Conservation (phyloP, 2,113 vertebrate species). For the Cebidichthys violaceus region DNA sequence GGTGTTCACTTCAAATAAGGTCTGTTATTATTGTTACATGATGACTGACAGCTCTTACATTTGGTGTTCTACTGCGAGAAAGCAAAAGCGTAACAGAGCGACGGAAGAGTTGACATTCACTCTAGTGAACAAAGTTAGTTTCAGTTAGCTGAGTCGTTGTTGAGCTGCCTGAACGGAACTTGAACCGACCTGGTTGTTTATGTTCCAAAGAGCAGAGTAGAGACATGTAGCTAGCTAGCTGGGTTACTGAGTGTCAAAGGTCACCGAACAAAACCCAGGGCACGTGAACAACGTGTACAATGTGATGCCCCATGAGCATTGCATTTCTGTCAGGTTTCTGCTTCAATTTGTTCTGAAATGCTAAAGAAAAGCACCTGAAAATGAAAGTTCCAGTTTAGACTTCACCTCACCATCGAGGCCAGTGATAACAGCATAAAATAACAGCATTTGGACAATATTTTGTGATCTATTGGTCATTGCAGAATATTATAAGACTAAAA, state of each 20-base stretch:
- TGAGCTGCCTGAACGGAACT: not conserved
- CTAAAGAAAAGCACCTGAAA: not conserved
- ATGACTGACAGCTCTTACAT: not conserved
- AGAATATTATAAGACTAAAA: not conserved
- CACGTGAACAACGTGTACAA: not conserved
- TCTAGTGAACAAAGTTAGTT: not conserved
- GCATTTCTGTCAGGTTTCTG: not conserved
- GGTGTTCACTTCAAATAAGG: not conserved
- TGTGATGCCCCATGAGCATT: not conserved
- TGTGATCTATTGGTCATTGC: too few species aligned
- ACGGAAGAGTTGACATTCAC: not conserved
- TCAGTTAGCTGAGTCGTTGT: conserved; percentile 4
- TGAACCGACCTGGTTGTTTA: conserved; percentile 38
- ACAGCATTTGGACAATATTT: not conserved
- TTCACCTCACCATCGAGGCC: not conserved
- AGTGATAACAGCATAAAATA: too few species aligned
- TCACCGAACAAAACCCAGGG: not conserved
- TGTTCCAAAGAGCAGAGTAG: conserved; percentile 1
- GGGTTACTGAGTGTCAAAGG: not conserved
- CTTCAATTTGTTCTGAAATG: not conserved
- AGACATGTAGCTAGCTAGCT: not conserved
- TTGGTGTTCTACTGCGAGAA: too few species aligned
- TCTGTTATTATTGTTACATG: not conserved
- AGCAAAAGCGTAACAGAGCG: fast-evolving
- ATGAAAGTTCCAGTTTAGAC: not conserved